Percentiles rank a stretch among this genome's conserved stretches.
Evolutionary conservation across 2,113 vertebrate species (phyloP).

Genomic region (Perccottus glenii): DNA sequence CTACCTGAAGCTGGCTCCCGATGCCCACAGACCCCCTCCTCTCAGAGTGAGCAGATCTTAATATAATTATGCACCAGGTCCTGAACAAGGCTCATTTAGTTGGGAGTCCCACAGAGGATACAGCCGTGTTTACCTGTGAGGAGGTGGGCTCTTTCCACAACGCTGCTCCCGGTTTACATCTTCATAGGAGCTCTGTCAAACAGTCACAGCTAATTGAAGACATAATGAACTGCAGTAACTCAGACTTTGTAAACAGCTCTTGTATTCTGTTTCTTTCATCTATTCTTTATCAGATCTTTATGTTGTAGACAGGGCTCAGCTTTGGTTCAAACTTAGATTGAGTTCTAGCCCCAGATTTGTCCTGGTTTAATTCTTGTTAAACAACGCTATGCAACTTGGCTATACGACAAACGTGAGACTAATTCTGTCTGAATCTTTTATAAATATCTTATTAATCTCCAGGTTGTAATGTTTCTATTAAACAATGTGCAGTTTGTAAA

Average conservation of each 20-base stretch:
- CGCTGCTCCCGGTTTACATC: conserved; percentile 15
- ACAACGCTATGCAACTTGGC: no score
- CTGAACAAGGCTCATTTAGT: conserved; percentile 53
- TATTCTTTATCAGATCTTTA: no score
- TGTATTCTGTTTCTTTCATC: background rate
- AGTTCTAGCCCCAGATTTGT: no score
- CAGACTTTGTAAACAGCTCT: background rate
- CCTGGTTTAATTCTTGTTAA: no score
- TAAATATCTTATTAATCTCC: no score
- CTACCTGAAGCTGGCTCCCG: conserved; percentile 60
- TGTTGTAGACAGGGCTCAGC: no score
- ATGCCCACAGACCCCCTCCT: conserved; percentile 3
- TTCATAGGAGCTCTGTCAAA: conserved; percentile 1
- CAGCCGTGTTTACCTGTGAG: conserved; percentile 29
- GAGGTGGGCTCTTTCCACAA: conserved; percentile 3
- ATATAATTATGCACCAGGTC: conserved; percentile 58
- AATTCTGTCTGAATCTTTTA: no score
- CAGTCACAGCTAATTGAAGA: conserved; percentile 11
- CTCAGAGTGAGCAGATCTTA: conserved; percentile 43
- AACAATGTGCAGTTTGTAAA: no score
- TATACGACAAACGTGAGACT: no score
- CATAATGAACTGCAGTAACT: background rate
- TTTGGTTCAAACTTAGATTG: no score
- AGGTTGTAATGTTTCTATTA: no score
- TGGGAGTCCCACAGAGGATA: conserved; percentile 27